phyloP scores from a whole-genome alignment of 2,888 invertebrate genomes.

The Eupeodes latifasciatus region DNA sequence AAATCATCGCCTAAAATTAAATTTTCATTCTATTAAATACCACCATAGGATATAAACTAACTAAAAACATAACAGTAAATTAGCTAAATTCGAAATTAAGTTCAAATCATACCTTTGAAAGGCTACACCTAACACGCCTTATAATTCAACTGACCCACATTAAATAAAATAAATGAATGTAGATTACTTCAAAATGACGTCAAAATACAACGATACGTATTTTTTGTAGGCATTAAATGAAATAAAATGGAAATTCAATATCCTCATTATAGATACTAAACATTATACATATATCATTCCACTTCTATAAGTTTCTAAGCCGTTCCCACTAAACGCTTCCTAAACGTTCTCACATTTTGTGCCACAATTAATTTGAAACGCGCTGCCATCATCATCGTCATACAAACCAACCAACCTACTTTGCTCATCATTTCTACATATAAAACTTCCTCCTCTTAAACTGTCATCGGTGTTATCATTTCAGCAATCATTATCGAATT shows the following conservation, averaged over 20 bases:
- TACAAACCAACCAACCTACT: too few relatives aligned
- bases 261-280: slow-evolving; percentile 39
- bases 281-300: slow-evolving; percentile 42
- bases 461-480: slow-evolving; percentile 62
- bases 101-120: not conserved
- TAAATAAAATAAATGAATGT: slow-evolving; percentile 8
- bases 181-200: slow-evolving; percentile 4
- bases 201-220: not conserved
- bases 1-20: too few relatives aligned
- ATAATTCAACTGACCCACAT: not conserved
- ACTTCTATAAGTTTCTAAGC: slow-evolving; percentile 44
- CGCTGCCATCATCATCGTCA: slow-evolving; percentile 55
- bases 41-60: too few relatives aligned
- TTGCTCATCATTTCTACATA: not conserved
- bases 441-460: slow-evolving; percentile 6
- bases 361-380: slow-evolving; percentile 69
- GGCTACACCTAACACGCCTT: not conserved
- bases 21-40: too few relatives aligned
- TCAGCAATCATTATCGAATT: slow-evolving; percentile 68
- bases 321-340: slow-evolving; percentile 72
- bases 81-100: not conserved
- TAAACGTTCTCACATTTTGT: slow-evolving; percentile 63
- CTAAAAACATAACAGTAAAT: too few relatives aligned
- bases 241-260: slow-evolving; percentile 71
- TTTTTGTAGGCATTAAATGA: too few relatives aligned